These are phyloP conservation scores for Carpatolechia fugitivella DNA, from an alignment of 2,888 invertebrate genomes.

Conservation along the genomic window DNA sequence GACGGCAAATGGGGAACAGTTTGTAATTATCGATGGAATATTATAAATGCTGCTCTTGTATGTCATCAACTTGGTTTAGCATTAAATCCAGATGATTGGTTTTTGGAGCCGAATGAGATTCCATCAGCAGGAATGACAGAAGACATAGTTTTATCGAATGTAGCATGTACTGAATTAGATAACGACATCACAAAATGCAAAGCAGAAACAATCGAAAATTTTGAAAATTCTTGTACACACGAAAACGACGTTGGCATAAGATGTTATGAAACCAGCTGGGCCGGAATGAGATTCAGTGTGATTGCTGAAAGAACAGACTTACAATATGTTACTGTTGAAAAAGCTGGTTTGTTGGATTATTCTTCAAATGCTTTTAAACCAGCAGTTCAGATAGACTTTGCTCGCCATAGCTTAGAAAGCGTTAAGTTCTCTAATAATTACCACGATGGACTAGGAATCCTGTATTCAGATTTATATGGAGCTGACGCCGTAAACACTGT, in stretches of 20 bases:
- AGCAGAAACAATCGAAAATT: slow-evolving; percentile 86
- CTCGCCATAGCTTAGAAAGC: slow-evolving; percentile 89
- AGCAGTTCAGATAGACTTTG: slow-evolving; percentile 92
- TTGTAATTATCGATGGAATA: slow-evolving; percentile 97
- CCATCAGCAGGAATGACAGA: slow-evolving; percentile 88
- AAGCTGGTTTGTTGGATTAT: slow-evolving; percentile 96
- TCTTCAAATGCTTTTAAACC: slow-evolving; percentile 92
- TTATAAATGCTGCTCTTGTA: slow-evolving; percentile 93
- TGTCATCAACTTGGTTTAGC: slow-evolving; percentile 97
- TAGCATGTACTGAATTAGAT: slow-evolving; percentile 94
- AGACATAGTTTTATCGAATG: slow-evolving; percentile 89
- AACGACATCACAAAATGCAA: slow-evolving; percentile 93
- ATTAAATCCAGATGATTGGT: slow-evolving; percentile 95
- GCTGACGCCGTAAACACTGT: slow-evolving; percentile 89
- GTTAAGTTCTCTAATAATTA: slow-evolving; percentile 90
- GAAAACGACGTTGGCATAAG: slow-evolving; percentile 93
- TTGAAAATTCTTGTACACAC: slow-evolving; percentile 93
- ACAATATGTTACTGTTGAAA: slow-evolving; percentile 92
- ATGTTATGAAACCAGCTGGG: slow-evolving; percentile 96
- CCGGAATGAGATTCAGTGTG: slow-evolving; percentile 93
- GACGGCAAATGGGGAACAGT: slow-evolving; percentile 97
- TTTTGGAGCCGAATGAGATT: slow-evolving; percentile 88
- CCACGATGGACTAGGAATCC: slow-evolving; percentile 94
- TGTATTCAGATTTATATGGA: slow-evolving; percentile 96
- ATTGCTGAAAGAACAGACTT: slow-evolving; percentile 92